Percentiles rank a stretch among this genome's conserved stretches.
Conservation (phyloP, 2,888 invertebrate species). For the Agriopis aurantiaria region DNA sequence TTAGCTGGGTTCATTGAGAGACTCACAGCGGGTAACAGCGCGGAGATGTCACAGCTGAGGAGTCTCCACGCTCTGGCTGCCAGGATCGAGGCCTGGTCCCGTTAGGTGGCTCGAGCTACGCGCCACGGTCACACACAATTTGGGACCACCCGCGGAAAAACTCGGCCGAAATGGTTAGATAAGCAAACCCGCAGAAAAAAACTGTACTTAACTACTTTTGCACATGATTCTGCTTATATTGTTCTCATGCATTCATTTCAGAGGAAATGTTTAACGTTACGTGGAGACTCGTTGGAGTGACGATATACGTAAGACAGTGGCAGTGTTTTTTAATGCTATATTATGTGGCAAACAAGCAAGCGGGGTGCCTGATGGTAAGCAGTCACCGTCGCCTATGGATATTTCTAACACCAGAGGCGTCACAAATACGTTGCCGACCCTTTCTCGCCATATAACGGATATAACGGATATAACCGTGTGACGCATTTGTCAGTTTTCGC, state of each 20-base stretch:
- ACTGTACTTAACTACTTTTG: neutral
- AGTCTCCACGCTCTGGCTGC: constrained; percentile 46
- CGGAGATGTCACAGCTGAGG: constrained; percentile 44
- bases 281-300: too few relatives aligned
- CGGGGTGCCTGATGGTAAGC: too few relatives aligned
- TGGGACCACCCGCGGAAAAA: constrained; percentile 19
- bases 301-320: too few relatives aligned
- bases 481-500: too few relatives aligned
- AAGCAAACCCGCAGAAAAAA: neutral
- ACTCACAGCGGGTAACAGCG: constrained; percentile 22
- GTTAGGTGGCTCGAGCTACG: neutral
- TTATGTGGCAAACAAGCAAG: too few relatives aligned
- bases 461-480: too few relatives aligned
- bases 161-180: constrained; percentile 3
- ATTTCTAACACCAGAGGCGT: too few relatives aligned
- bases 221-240: neutral
- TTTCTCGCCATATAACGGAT: too few relatives aligned
- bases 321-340: too few relatives aligned
- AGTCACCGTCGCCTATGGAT: too few relatives aligned
- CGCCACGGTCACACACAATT: constrained; percentile 25
- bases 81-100: constrained; percentile 13
- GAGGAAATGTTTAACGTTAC: too few relatives aligned
- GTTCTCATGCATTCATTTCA: neutral
- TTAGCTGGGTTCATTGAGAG: neutral
- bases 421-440: too few relatives aligned